Evolutionary conservation across 2,113 vertebrate species (phyloP).

Genomic region (Chloropsis hardwickii): DNA sequence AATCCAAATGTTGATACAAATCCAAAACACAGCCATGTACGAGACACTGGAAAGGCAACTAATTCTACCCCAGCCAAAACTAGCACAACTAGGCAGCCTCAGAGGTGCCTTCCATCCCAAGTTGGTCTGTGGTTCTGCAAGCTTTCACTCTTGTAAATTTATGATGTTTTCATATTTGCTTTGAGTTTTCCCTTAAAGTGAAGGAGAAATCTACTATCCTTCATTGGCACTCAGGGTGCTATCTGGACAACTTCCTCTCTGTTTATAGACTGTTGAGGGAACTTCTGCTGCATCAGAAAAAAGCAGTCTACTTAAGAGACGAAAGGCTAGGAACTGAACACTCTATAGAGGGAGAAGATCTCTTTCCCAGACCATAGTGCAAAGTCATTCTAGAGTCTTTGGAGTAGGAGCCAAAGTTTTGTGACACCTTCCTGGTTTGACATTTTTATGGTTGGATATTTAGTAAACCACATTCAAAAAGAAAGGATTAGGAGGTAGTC

Average conservation of each 20-base stretch:
- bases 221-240: not conserved
- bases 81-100: not conserved
- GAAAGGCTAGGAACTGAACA: not conserved
- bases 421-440: not conserved
- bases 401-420: not conserved
- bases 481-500: not conserved
- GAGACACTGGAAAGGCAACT: not conserved
- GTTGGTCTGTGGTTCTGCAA: accelerated
- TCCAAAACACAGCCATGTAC: not conserved
- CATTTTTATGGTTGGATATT: not conserved
- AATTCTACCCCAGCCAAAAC: not conserved
- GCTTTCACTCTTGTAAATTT: not conserved
- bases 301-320: not conserved
- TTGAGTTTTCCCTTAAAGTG: not conserved
- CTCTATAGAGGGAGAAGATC: not conserved
- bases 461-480: not conserved
- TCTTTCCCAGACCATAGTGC: not conserved
- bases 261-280: not conserved
- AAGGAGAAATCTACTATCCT: not conserved
- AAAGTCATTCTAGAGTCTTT: not conserved
- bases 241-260: not conserved
- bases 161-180: not conserved
- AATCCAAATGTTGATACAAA: not conserved
- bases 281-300: not conserved
- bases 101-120: not conserved